Evolutionary conservation across 1,140 invertebrate genomes (phyloP), one percentile per base, ranked within the genome.

Genomic region (Drosophila lacteicornis): DNA sequence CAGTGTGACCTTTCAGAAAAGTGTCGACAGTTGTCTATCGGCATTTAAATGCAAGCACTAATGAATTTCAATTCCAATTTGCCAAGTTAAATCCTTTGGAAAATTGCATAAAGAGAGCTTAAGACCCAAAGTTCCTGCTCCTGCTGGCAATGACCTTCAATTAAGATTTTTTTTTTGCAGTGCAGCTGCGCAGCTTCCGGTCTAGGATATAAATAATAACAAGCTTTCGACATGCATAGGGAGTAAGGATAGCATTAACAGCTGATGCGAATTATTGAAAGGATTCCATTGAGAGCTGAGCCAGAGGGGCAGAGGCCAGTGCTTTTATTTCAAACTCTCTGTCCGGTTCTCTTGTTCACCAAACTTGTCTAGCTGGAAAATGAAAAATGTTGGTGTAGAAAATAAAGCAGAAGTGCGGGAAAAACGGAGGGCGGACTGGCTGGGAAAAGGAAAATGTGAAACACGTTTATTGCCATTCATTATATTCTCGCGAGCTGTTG

Each of bases 391-490:
- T 79, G 71, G 11, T 61, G 47, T 36, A 22, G 38, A 51, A 73
- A 58, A 77, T 25, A 1, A n/a, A 15, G 13, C 8, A 27, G 58
- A 58, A 58, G 7, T 11, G 13, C 9, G 30, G 53, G 40, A 50
- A 60, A 51, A 53, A 40, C 53, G 3, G 15, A 27, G 66, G 56
- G 40, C 25, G 33, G 57, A 68, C 62, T 22, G 69, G 65, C 68
- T 51, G 46, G 53, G 45, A 74, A 70, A 88, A 85, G 69, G 78
- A 88, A 88, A 88, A 88, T 88, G 81, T 81, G 86, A 90, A 90
- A 90, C 85, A 91, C 85, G 85, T 90, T 90, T 90, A 90, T 90
- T 85, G 85, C 85, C 86, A 90, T 90, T 90, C 85, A 90, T 90
- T 90, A 90, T 90, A 91, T 90, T 90, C 86, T 85, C 82, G 85